Conservation (phyloP, 2,797 vertebrate genomes). For the Emys orbicularis region DNA sequence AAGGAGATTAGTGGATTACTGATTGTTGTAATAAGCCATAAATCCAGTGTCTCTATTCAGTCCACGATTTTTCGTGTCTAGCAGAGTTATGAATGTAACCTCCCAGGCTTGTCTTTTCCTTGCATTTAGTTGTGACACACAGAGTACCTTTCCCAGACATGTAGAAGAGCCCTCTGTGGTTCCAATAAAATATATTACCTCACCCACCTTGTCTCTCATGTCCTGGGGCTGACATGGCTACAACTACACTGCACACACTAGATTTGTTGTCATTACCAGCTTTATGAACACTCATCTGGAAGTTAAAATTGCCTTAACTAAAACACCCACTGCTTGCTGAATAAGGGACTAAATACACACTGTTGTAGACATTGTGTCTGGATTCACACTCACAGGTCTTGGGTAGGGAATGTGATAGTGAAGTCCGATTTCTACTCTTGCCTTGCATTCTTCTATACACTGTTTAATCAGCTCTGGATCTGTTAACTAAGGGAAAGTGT, state of each 20-base stretch:
- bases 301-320: not conserved
- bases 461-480: constrained; percentile 87
- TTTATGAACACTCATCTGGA: not conserved
- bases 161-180: not conserved
- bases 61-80: not conserved
- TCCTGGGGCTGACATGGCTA: not conserved
- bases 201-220: not conserved
- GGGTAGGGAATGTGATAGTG: constrained; percentile 97
- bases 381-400: constrained; percentile 89
- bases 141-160: not conserved
- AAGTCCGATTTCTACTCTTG: constrained; percentile 95
- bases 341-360: not conserved
- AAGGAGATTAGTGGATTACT: not conserved
- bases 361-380: not conserved
- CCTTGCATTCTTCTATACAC: constrained; percentile 92
- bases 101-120: not conserved
- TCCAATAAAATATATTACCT: not conserved
- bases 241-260: not conserved
- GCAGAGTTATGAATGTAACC: not conserved
- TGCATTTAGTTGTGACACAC: not conserved
- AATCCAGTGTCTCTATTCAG: not conserved
- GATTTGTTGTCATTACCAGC: not conserved
- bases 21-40: not conserved
- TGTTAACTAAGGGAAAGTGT: constrained; percentile 82
- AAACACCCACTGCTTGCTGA: not conserved